Evolutionary conservation across 2,113 vertebrate species (phyloP), one percentile per base, ranked within the genome.

Genomic region (Hypocryptadius cinnamomeus): DNA sequence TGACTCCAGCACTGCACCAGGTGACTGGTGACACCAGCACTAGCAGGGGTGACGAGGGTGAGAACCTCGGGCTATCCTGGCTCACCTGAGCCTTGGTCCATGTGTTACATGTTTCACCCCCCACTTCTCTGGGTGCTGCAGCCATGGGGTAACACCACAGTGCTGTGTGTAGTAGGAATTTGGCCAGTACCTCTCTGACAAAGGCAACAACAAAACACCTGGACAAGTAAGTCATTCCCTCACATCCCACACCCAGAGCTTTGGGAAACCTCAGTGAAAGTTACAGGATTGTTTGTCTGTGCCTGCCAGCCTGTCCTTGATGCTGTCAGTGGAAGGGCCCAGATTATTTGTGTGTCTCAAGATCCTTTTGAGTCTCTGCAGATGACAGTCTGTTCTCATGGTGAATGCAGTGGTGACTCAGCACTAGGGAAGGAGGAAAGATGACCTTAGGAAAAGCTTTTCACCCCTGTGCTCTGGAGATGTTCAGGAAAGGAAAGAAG

Each of bases 91-190:
- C 60, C 19, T 25, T 37, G 50, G 3, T 61, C 3, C 0, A 20
- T 3, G 4, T 47, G 12, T 42, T 18, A 15, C 2, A 0, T 6
- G 15, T 48, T 65, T 69, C 63, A 14, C 42, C 35, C 69, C 60
- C 27, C 9, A 1, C 35, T 80, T 50, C 50, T 73, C 42, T 90
- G 98, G 98, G 96, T 97, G 79, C 96, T 98, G 23, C 98, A 98
- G 96, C 97, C 98, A 31, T 88, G 63, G 54, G 97, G 89, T 25
- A 96, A 98, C 35, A 53, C 97, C 37, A 86, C 95, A 0, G 93
- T 98, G 65, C 80, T 97, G 51, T 97, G 98, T 92, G 4, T 98
- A 98, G 98, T 91, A 97, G 92, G 97, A 98, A 14, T 96, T 99
- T 33, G 97, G 97, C 5, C 94, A 97, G 85, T 97, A 98, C 1